phyloP scores from a whole-genome alignment of 2,797 vertebrate genomes.

The Onychomys arenicola region DNA sequence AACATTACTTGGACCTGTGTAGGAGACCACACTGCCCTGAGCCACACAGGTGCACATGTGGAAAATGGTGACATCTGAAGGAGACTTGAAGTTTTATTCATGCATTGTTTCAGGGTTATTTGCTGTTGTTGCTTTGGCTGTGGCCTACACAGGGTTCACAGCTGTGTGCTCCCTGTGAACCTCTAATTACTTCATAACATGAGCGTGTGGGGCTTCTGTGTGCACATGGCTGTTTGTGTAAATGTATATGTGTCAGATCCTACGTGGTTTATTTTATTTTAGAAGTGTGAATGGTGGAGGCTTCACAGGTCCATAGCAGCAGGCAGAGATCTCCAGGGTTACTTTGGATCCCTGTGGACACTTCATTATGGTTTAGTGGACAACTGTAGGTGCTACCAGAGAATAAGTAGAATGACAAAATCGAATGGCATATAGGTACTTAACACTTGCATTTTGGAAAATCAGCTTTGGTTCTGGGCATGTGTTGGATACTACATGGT shows the following conservation, averaged over 20 bases:
- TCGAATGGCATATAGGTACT: too few species aligned
- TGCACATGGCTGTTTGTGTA: neutral
- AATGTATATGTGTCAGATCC: neutral
- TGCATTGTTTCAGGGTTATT: neutral
- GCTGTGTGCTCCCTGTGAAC: neutral
- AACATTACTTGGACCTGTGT: neutral
- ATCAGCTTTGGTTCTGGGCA: neutral
- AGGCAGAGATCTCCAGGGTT: neutral
- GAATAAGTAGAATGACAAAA: neutral
- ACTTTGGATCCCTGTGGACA: neutral
- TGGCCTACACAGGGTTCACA: neutral
- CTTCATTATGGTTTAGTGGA: neutral
- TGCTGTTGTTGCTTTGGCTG: neutral
- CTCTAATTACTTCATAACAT: neutral
- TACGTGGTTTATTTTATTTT: neutral
- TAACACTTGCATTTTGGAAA: neutral
- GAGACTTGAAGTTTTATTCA: neutral
- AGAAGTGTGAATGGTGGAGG: neutral
- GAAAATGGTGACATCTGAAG: neutral
- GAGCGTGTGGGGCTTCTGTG: neutral
- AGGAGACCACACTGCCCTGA: neutral
- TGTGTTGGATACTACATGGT: rapidly evolving
- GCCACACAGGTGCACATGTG: neutral
- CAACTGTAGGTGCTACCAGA: neutral
- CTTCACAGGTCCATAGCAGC: neutral